Conservation (phyloP, 2,888 invertebrate genomes). For the Perithous albicinctus region DNA sequence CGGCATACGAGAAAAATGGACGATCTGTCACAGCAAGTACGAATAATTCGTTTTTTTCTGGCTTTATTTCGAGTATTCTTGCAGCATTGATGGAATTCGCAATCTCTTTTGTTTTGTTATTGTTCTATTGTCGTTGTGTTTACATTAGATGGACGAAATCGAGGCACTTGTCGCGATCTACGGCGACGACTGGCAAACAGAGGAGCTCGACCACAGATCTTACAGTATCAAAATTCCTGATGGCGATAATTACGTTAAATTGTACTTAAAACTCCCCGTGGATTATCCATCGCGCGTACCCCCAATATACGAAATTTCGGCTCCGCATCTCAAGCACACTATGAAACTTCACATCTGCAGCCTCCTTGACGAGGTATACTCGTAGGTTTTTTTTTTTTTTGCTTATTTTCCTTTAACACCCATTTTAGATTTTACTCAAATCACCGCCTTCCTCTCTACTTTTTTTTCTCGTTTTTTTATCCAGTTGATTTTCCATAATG, state of each 20-base stretch:
- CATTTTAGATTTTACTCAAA: constrained; percentile 25
- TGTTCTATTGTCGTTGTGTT: not conserved
- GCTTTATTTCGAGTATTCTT: not conserved
- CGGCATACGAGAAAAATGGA: constrained; percentile 43
- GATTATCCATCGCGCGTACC: constrained; percentile 89
- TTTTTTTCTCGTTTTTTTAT: too few relatives aligned
- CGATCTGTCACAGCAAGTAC: constrained; percentile 53
- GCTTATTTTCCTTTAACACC: constrained; percentile 34
- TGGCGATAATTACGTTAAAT: constrained; percentile 85
- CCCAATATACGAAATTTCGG: constrained; percentile 90
- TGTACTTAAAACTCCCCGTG: constrained; percentile 88
- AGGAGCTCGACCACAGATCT: constrained; percentile 86
- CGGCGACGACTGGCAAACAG: constrained; percentile 88
- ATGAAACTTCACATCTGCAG: constrained; percentile 87
- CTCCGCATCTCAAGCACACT: constrained; percentile 89
- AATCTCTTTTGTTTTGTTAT: constrained; percentile 10
- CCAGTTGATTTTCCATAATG: not conserved
- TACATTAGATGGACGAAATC: constrained; percentile 88
- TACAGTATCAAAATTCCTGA: constrained; percentile 88
- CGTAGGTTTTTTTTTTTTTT: constrained; percentile 86
- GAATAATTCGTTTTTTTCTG: constrained; percentile 1
- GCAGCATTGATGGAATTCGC: constrained; percentile 20
- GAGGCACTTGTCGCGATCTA: constrained; percentile 91
- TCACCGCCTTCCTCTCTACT: too few relatives aligned
- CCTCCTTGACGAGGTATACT: constrained; percentile 88